Base-by-base conservation (phyloP, 2,113 vertebrate genomes). In the Pitta sordida region DNA sequence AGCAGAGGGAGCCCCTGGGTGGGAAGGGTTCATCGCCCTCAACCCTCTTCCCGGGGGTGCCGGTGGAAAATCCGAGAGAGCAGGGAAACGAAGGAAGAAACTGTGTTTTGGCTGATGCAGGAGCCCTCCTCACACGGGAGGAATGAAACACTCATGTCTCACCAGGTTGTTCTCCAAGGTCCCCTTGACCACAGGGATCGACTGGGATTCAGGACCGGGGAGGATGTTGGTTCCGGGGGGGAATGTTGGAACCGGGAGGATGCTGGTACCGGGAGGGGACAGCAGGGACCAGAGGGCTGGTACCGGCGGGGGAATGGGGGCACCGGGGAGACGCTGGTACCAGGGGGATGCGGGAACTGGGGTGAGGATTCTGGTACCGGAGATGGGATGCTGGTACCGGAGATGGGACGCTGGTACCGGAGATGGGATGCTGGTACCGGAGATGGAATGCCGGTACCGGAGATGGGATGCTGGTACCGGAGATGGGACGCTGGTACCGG, bases 101-200 rank as follows among this genome's bases (percentile, higher is more conserved):
- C 2, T 23, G 1, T 0, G 1, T 46, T 19, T 65, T 0, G 1
- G 67, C 18, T 29, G n/a, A 39, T 4, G 9, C 32, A 15, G 52
- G 63, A 87, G 21, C 75, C 51, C 36, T 36, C 39, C 39, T 67
- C 3, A 1, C 10, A 4, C 0, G 1, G 34, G 30, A 0, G 1
- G 49, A 37, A 59, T 0, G 4, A 48, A 79, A 48, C 13, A 37
- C 1, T 0, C 3, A 14, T 3, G 37, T 73, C 96, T 97, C 81
- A 97, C 97, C 95, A 15, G 11, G 34, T 75, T 14, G 6, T 59
- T 86, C 21, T 91, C 93, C 58, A 11, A 30, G 22, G 55, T 12
- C 34, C 37, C 17, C 36, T 83, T 13, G 0, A 36, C 21, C 17
- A 3, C 2, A 1, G 58, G 22, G 23, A 52, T 3, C 9, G 29